phyloP scores from a whole-genome alignment of 2,797 vertebrate genomes.

The Chromobotia macracanthus region DNA sequence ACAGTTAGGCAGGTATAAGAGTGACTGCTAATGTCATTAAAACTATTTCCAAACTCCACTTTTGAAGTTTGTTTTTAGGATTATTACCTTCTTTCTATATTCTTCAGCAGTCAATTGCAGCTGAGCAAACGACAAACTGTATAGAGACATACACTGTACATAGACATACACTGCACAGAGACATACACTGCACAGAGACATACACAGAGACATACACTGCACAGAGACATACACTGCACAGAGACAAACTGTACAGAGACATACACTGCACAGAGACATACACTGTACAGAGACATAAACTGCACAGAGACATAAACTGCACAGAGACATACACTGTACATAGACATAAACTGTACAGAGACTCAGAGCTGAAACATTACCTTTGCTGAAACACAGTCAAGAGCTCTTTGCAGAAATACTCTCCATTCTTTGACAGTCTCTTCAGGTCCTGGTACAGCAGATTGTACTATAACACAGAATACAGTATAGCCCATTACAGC shows the following conservation, averaged over 20 bases:
- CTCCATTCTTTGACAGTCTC: slow-evolving; percentile 85
- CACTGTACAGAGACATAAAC: not conserved
- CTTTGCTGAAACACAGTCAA: slow-evolving; percentile 86
- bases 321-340: not conserved
- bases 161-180: not conserved
- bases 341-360: not conserved
- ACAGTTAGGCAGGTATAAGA: slow-evolving; percentile 56
- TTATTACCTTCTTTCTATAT: too few species aligned
- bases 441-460: slow-evolving; percentile 87
- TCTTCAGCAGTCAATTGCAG: too few species aligned
- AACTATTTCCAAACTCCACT: slow-evolving; percentile 43
- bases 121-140: too few species aligned
- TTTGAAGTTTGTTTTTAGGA: not conserved
- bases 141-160: too few species aligned
- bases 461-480: slow-evolving; percentile 81
- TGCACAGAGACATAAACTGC: not conserved
- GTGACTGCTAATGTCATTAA: too few species aligned
- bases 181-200: too few species aligned
- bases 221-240: not conserved
- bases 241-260: not conserved
- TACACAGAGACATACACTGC: not conserved
- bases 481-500: not conserved
- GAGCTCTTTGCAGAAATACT: slow-evolving; percentile 87
- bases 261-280: too few species aligned
- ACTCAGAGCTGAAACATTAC: slow-evolving; percentile 64